A percentile compares a stretch with the other conserved stretches of the same genome.
Evolutionary conservation across 2,797 vertebrate species (phyloP).

Genomic region (Glossophaga mutica): DNA sequence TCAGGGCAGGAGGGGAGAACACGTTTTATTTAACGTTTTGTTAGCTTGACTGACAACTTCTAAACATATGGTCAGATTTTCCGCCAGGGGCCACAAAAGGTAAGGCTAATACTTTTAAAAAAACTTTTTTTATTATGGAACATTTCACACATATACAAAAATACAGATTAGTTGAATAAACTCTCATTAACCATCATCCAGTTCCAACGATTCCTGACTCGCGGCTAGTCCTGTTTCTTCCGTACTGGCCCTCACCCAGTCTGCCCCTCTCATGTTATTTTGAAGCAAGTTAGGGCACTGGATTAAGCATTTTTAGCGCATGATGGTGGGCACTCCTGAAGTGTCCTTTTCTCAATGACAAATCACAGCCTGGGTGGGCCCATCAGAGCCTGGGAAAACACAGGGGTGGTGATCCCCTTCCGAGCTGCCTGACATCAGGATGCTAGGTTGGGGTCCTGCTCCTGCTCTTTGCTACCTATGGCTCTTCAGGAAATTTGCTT

Average conservation of each 20-base stretch:
- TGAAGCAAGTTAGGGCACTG: background rate
- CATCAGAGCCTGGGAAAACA: background rate
- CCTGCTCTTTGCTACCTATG: background rate
- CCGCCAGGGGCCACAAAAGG: background rate
- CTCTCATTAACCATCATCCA: background rate
- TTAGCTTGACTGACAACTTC: background rate
- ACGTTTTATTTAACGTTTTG: background rate
- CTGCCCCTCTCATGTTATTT: background rate
- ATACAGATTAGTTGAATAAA: background rate
- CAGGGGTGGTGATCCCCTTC: too few relatives aligned
- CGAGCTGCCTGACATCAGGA: background rate
- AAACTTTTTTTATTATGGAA: background rate
- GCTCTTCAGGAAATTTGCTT: background rate
- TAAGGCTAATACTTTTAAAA: background rate
- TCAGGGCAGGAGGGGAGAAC: background rate
- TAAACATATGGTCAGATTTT: background rate
- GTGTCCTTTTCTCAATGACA: background rate
- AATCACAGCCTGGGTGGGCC: background rate
- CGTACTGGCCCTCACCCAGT: background rate
- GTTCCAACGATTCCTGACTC: background rate
- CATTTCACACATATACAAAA: background rate
- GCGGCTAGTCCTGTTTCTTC: background rate
- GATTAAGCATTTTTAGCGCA: background rate
- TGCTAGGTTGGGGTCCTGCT: background rate
- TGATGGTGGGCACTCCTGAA: background rate